Percentiles rank a stretch among this genome's conserved stretches.
These are phyloP conservation scores for Holothuria leucospilota DNA, from an alignment of 53 echinoderm and acorn worm genomes.

Conservation along the genomic window DNA sequence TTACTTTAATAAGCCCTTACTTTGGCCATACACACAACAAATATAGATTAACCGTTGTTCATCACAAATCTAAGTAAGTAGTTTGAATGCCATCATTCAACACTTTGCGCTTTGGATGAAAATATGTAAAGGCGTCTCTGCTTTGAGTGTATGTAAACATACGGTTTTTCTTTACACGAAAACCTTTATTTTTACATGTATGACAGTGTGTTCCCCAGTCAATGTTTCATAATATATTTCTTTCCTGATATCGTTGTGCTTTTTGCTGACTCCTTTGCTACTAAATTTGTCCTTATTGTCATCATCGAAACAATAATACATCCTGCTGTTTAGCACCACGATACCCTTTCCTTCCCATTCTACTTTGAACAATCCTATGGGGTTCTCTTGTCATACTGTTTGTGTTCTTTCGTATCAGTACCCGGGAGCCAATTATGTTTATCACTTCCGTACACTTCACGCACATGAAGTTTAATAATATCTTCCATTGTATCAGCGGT, in stretches of 20 bases:
- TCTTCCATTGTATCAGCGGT: background rate
- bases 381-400: slow-evolving; percentile 62
- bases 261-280: slow-evolving; percentile 75
- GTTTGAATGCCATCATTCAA: background rate
- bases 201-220: background rate
- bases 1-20: no score
- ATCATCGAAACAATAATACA: slow-evolving; percentile 56
- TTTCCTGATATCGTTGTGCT: slow-evolving; percentile 47
- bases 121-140: slow-evolving; percentile 56
- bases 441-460: background rate
- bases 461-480: slow-evolving; percentile 43
- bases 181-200: slow-evolving; percentile 44
- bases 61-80: background rate
- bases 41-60: background rate
- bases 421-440: slow-evolving; percentile 6
- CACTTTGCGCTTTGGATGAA: slow-evolving; percentile 59
- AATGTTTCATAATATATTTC: slow-evolving; percentile 37
- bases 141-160: slow-evolving; percentile 2
- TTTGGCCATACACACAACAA: no score
- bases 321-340: slow-evolving; percentile 62
- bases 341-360: slow-evolving; percentile 79
- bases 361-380: slow-evolving; percentile 78
- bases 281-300: slow-evolving; percentile 59
- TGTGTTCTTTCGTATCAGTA: slow-evolving; percentile 10
- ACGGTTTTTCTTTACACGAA: slow-evolving; percentile 18